Evolutionary conservation across 1,140 invertebrate species (phyloP), one percentile per base, ranked within the genome.

Genomic region (Mizuhopecten yessoensis): DNA sequence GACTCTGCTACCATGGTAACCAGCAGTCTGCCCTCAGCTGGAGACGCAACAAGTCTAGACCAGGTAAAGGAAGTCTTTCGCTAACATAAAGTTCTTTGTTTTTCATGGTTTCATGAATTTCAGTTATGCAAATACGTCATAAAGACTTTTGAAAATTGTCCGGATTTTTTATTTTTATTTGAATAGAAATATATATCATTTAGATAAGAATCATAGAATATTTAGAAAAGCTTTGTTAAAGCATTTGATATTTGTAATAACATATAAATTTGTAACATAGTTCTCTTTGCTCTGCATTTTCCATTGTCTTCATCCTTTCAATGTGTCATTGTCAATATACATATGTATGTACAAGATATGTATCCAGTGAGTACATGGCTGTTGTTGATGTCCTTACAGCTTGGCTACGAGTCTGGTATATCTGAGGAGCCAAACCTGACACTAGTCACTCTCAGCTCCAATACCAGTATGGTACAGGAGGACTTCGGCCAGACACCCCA

Each of bases 351-450:
- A n/a, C 9, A 86, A 29, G 34, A 86, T 17, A 29, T 86, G 17
- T 86, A n/a, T n/a, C 86, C 29, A 34, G 34, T 86, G 29, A 34
- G n/a, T n/a, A n/a, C n/a, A n/a, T n/a, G n/a, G n/a, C n/a, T 23
- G 86, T 34, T 86, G 17, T 75, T 29, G 42, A 75, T 75, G 87
- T 36, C 29, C 39, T 89, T 92, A 20, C 88, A 94, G 94, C 49
- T 93, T 39, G 90, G 87, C 23, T 89, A 90, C 33, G 90, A 93
- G 49, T 92, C 92, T 87, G 94, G 94, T 34, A 94, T 94, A 23
- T 92, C 92, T 36, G 94, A 94, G 75, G 94, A 94, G 57, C 92
- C 93, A 23, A 92, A 93, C 45, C 39, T 94, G 49, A 93, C 92
- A 23, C 89, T 91, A 17, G 91, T 94, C 42, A 93, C 93, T 0